Percentiles rank a stretch among this genome's conserved stretches.
These are phyloP conservation scores for Tholera decimalis DNA, from an alignment of 2,888 invertebrate species.

Conservation along the genomic window DNA sequence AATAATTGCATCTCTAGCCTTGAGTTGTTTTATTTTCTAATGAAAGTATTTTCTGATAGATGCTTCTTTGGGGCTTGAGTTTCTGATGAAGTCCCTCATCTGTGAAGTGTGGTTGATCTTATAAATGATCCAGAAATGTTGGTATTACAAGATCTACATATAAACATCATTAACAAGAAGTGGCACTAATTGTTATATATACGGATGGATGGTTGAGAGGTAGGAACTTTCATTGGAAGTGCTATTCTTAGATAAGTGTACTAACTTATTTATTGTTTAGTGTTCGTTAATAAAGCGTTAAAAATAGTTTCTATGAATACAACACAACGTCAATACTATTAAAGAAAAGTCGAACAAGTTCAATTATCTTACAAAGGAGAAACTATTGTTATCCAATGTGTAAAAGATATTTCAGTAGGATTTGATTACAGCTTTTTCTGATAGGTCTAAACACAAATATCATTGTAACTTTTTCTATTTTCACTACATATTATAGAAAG, in stretches of 20 bases:
- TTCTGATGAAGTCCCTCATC: no score
- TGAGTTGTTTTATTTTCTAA: no score
- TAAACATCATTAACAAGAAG: no score
- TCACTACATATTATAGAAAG: no score
- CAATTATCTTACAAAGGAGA: constrained; percentile 15
- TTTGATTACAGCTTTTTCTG: constrained; percentile 5
- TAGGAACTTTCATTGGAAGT: background rate
- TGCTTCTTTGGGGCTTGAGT: no score
- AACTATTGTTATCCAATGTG: background rate
- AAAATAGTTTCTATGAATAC: background rate
- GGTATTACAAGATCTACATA: no score
- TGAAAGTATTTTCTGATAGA: no score
- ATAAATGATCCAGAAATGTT: background rate
- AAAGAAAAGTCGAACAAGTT: background rate
- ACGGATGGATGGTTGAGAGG: background rate
- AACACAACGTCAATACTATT: background rate
- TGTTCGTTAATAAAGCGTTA: background rate
- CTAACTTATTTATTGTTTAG: background rate
- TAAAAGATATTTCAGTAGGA: constrained; percentile 4
- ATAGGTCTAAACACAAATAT: background rate
- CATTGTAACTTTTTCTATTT: background rate
- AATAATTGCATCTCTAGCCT: no score
- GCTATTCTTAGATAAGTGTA: background rate
- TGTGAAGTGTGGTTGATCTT: background rate
- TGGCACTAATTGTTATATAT: no score